Percentiles rank a stretch among this genome's conserved stretches.
phyloP scores from a whole-genome alignment of 2,113 vertebrate species.

The Sylvietta virens region DNA sequence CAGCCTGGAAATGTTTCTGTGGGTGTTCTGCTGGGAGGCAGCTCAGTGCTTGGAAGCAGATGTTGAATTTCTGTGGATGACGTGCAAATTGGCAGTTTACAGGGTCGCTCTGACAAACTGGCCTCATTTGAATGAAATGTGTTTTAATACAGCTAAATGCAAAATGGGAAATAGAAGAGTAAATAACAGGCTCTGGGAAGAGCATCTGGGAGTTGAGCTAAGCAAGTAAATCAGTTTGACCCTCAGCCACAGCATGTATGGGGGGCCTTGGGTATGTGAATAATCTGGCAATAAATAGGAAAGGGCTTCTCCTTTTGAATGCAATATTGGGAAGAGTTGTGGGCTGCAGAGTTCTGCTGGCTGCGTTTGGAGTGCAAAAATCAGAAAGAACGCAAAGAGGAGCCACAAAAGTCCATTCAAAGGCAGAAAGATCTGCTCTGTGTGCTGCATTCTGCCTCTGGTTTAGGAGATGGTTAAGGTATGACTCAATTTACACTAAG shows the following conservation, averaged over 20 bases:
- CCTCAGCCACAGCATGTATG: not conserved
- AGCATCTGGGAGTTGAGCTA: not conserved
- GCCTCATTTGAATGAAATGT: not conserved
- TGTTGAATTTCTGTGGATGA: not conserved
- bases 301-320: not conserved
- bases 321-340: not conserved
- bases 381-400: fast-evolving
- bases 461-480: not conserved
- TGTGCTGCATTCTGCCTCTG: not conserved
- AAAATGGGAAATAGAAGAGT: not conserved
- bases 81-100: not conserved
- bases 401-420: not conserved
- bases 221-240: not conserved
- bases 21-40: not conserved
- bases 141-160: not conserved
- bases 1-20: not conserved
- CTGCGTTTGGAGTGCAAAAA: not conserved
- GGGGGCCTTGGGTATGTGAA: not conserved
- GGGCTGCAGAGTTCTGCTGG: not conserved
- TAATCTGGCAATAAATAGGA: not conserved
- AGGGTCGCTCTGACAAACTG: not conserved
- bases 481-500: not conserved
- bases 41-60: conserved; percentile 4
- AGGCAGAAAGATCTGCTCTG: not conserved
- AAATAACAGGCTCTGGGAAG: not conserved